Evolutionary conservation across 2,797 vertebrate species (phyloP).

Genomic region (Lateolabrax maculatus): DNA sequence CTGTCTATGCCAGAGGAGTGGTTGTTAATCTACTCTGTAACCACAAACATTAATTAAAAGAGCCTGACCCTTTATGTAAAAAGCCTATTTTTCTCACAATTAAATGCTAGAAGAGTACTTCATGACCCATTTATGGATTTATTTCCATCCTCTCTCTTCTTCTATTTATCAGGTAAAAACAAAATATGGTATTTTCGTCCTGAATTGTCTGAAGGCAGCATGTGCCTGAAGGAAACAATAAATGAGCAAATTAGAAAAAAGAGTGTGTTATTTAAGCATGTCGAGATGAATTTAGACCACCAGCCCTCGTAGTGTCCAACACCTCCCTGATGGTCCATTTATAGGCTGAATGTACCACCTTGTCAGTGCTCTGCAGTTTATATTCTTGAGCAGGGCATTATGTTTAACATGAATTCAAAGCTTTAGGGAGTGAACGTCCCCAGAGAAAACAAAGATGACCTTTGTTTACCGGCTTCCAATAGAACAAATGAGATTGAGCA

Average conservation of each 20-base stretch:
- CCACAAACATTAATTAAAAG: conserved; percentile 30
- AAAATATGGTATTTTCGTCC: conserved; percentile 16
- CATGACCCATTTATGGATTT: neutral
- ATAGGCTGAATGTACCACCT: conserved; percentile 20
- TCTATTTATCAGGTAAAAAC: conserved; percentile 13
- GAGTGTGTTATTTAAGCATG: conserved; percentile 36
- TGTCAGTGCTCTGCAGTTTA: conserved; percentile 23
- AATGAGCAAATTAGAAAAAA: conserved; percentile 22
- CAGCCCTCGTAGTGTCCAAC: neutral
- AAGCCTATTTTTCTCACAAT: neutral
- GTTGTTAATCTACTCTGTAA: conserved; percentile 10
- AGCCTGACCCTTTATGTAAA: neutral
- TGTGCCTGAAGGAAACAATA: conserved; percentile 23
- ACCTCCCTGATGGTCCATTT: conserved; percentile 22
- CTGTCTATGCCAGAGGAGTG: neutral
- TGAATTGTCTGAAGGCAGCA: conserved; percentile 19
- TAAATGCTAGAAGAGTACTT: conserved; percentile 10
- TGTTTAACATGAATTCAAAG: conserved; percentile 32
- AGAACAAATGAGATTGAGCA: conserved; percentile 27
- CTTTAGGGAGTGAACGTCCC: conserved; percentile 21
- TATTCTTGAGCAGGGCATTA: conserved; percentile 1
- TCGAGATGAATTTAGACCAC: conserved; percentile 36
- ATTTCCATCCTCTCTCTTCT: neutral
- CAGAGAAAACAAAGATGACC: conserved; percentile 34
- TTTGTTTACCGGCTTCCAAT: conserved; percentile 31